Evolutionary conservation across 2,113 vertebrate species (phyloP), one percentile per base, ranked within the genome.

Genomic region (Pleuronectes platessa): DNA sequence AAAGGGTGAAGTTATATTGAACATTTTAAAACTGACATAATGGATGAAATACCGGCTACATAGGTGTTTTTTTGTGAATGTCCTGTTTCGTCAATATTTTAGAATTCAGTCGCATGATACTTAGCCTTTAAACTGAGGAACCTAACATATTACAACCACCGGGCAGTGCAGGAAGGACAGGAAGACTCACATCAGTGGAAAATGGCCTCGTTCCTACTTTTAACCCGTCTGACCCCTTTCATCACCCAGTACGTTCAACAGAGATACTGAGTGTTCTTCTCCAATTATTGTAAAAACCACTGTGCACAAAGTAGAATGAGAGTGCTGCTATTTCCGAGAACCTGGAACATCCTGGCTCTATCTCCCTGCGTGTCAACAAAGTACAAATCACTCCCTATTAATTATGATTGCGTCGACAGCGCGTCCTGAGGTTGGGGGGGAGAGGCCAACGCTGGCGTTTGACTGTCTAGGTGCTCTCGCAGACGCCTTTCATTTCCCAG

Each of bases 1-100:
- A 94, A 89, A 95, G 94, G 86, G 97, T 97, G 88, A 88, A 84
- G 14, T 3, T 51, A 20, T 51, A 20, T 51, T 51, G 15, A 18
- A 42, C 11, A 13, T 42, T 42, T 42, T 12, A 42, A 42, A 42
- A 12, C 40, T 42, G 40, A 42, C 40, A 3, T 11, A 42, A 42
- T 3, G 12, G 10, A 10, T 13, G 11, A 42, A 42, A 42, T 10
- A 37, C 35, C 35, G 1, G 2, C 35, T 7, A 37, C 35, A 37
- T 9, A 7, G 31, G 31, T 31, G 1, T 6, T 7, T 31, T 2
- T 31, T 31, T 31, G 31, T 31, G 6, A 31, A 31, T 8, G 31
- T 31, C 31, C 31, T 1, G 31, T 31, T 31, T 31, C 31, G 31
- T 6, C 31, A 31, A 6, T 7, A 31, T 31, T 31, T 31, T 6